Conservation (phyloP, 2,888 invertebrate genomes). For the Rhopalosiphum nymphaeae region DNA sequence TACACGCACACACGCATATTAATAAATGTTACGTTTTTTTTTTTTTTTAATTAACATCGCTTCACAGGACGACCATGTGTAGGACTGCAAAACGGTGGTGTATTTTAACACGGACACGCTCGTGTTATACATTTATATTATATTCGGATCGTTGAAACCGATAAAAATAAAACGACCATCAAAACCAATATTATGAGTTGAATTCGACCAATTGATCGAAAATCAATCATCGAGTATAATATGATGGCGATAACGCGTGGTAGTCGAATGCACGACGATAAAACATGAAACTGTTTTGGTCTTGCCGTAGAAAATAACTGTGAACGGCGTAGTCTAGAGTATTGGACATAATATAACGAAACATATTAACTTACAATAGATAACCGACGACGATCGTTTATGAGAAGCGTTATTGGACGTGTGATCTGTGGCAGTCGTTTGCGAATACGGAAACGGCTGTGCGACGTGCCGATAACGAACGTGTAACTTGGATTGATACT, state of each 20-base stretch:
- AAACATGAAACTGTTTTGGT: neutral
- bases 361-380: no score
- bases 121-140: neutral
- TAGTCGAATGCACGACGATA: neutral
- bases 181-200: neutral
- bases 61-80: neutral
- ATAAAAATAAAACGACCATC: conserved; percentile 13
- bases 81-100: neutral
- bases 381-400: no score
- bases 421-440: neutral
- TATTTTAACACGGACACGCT: neutral
- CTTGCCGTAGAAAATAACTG: neutral
- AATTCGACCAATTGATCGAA: conserved; percentile 22
- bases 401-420: neutral
- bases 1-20: neutral
- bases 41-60: neutral
- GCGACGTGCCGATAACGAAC: no score
- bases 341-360: neutral
- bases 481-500: neutral
- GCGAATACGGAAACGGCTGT: no score
- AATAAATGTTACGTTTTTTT: neutral
- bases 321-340: neutral
- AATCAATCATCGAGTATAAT: neutral
- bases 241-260: neutral
- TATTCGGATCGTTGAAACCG: conserved; percentile 16